phyloP scores from a whole-genome alignment of 2,113 vertebrate genomes.

The Paramisgurnus dabryanus region DNA sequence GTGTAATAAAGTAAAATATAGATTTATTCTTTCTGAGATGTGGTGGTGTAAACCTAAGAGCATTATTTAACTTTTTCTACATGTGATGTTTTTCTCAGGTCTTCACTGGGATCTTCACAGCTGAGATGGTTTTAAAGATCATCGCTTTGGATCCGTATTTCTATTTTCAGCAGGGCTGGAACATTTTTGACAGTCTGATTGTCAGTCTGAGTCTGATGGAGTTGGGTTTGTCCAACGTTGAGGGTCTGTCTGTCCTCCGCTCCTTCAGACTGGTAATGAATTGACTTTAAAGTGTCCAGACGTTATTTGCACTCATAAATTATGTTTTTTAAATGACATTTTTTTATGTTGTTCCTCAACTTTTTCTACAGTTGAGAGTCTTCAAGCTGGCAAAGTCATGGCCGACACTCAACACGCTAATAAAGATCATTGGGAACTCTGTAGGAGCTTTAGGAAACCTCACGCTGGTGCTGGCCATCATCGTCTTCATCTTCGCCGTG shows the following conservation, averaged over 20 bases:
- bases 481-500: constrained; percentile 97
- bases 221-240: constrained; percentile 90
- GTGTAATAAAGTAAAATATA: too few relatives aligned
- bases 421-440: constrained; percentile 98
- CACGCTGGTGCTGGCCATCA: constrained; percentile 95
- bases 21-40: too few relatives aligned
- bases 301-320: too few relatives aligned
- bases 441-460: constrained; percentile 96
- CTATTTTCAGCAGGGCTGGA: constrained; percentile 99
- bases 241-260: constrained; percentile 93
- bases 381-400: constrained; percentile 97
- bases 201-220: constrained; percentile 96
- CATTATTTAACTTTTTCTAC: too few relatives aligned
- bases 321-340: neutral
- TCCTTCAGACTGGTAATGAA: constrained; percentile 91
- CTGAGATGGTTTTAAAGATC: constrained; percentile 96
- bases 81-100: constrained; percentile 73
- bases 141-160: constrained; percentile 96
- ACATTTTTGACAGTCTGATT: constrained; percentile 99
- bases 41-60: too few relatives aligned
- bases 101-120: constrained; percentile 96
- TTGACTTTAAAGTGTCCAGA: neutral
- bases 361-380: constrained; percentile 83
- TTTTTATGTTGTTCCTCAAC: constrained; percentile 1
- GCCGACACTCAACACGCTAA: constrained; percentile 95